Evolutionary conservation across 2,797 vertebrate species (phyloP).

Genomic region (Pseudopleuronectes americanus): DNA sequence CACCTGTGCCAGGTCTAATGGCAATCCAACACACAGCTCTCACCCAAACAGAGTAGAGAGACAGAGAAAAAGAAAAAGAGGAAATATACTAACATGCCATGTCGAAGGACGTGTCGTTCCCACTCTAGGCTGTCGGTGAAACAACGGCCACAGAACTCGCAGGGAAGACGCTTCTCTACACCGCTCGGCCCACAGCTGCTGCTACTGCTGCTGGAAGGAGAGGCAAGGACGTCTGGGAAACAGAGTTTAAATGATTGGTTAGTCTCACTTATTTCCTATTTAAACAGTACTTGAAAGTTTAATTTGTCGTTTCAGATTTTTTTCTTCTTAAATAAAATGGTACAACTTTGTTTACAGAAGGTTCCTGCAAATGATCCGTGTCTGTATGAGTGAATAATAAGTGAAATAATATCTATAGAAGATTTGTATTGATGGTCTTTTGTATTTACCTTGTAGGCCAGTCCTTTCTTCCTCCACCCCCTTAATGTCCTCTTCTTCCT

Average conservation of each 20-base stretch:
- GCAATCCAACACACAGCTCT: not conserved
- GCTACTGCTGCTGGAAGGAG: conserved; percentile 76
- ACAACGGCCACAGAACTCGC: conserved; percentile 96
- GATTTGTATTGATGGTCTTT: not conserved
- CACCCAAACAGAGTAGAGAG: not conserved
- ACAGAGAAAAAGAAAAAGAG: too few relatives aligned
- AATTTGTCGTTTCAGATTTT: too few relatives aligned
- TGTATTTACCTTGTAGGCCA: conserved; percentile 70
- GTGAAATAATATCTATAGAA: not conserved
- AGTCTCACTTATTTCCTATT: conserved; percentile 1
- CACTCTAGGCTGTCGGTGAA: conserved; percentile 94
- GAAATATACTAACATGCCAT: conserved; percentile 92
- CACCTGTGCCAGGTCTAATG: not conserved
- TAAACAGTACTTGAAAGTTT: too few relatives aligned
- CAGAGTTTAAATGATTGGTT: conserved; percentile 35
- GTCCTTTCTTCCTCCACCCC: conserved; percentile 62
- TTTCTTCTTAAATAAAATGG: too few relatives aligned
- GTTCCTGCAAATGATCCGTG: not conserved
- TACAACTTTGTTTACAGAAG: too few relatives aligned
- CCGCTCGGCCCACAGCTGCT: conserved; percentile 74
- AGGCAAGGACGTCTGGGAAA: conserved; percentile 85
- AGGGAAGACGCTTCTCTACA: conserved; percentile 90
- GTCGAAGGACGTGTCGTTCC: conserved; percentile 96
- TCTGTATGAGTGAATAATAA: not conserved
- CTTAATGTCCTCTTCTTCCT: conserved; percentile 61